These are phyloP conservation scores for Bradypodion pumilum DNA, from an alignment of 2,797 vertebrate species.

Conservation along the genomic window DNA sequence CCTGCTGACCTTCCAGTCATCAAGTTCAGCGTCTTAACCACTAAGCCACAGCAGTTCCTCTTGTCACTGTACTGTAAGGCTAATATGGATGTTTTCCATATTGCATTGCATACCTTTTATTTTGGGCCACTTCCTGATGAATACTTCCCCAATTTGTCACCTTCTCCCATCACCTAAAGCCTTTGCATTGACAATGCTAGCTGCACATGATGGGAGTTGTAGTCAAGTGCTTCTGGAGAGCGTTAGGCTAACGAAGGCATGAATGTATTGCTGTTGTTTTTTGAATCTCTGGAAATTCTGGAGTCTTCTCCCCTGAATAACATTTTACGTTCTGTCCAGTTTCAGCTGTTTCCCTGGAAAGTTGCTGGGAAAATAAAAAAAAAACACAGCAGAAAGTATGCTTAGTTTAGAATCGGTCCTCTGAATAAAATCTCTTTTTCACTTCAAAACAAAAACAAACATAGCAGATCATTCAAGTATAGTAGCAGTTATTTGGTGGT, in stretches of 20 bases:
- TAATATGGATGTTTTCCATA: background rate
- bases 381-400: conserved; percentile 1
- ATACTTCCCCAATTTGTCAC: background rate
- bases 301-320: background rate
- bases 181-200: background rate
- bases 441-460: background rate
- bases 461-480: background rate
- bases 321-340: background rate
- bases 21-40: too few relatives aligned
- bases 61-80: background rate
- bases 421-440: background rate
- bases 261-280: background rate
- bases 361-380: conserved; percentile 4
- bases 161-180: background rate
- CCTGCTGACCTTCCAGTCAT: too few relatives aligned
- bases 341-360: conserved; percentile 1
- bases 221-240: background rate
- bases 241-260: background rate
- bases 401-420: background rate
- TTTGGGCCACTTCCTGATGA: background rate
- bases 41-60: too few relatives aligned
- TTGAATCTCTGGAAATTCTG: background rate
- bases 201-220: background rate
- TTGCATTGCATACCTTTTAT: background rate
- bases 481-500: background rate